Evolutionary conservation across 2,888 invertebrate species (phyloP).

Genomic region (Luperina testacea): DNA sequence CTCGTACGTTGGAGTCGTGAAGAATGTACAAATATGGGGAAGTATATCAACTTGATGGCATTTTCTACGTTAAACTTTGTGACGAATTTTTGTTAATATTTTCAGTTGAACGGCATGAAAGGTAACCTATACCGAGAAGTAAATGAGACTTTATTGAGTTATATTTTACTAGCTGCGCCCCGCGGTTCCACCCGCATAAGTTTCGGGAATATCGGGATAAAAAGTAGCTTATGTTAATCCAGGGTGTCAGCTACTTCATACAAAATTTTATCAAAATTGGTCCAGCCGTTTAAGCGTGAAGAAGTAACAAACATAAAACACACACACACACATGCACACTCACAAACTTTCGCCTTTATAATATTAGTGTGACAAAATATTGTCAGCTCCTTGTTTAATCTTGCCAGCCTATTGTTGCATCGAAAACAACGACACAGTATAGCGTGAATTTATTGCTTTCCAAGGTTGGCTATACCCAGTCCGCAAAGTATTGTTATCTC

Average conservation of each 20-base stretch:
- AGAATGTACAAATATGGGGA: slow-evolving; percentile 66
- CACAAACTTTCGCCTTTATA: too few relatives aligned
- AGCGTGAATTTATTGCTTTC: too few relatives aligned
- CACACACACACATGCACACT: too few relatives aligned
- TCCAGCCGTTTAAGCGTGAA: too few relatives aligned
- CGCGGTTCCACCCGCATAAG: too few relatives aligned
- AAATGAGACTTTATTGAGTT: not conserved
- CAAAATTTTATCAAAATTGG: too few relatives aligned
- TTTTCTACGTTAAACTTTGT: slow-evolving; percentile 25
- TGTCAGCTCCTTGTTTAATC: not conserved
- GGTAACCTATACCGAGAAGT: not conserved
- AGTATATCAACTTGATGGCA: slow-evolving; percentile 45
- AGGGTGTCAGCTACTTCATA: too few relatives aligned
- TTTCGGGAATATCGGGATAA: too few relatives aligned
- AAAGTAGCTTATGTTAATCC: too few relatives aligned
- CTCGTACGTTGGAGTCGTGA: slow-evolving; percentile 39
- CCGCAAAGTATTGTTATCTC: not conserved
- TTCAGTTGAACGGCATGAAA: not conserved
- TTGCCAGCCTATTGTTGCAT: not conserved
- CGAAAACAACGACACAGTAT: not conserved
- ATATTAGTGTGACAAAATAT: not conserved
- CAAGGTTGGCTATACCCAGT: too few relatives aligned
- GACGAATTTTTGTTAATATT: slow-evolving; percentile 12
- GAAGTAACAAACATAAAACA: too few relatives aligned
- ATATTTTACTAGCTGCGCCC: not conserved